These are phyloP conservation scores for Pantherophis alleghaniensis DNA, from an alignment of 2,797 vertebrate genomes.

Conservation along the genomic window DNA sequence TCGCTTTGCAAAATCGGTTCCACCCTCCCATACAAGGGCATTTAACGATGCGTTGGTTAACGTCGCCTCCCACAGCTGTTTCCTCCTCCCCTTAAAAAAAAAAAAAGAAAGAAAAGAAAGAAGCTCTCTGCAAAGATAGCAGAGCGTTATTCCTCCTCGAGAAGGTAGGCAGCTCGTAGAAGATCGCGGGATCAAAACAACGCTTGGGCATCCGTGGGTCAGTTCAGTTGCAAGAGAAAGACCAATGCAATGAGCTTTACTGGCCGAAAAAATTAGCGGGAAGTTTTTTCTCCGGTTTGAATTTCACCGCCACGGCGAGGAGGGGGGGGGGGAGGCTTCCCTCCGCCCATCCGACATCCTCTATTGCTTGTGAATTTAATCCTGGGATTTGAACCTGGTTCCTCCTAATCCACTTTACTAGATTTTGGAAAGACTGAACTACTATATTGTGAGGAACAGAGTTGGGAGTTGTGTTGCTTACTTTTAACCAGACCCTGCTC, in stretches of 20 bases:
- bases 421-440: background rate
- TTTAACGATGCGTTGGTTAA: constrained; percentile 6
- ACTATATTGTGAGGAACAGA: background rate
- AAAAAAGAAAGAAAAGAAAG: background rate
- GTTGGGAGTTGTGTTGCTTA: background rate
- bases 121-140: rapidly evolving
- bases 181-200: background rate
- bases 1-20: constrained; percentile 1
- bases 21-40: background rate
- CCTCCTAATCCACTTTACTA: background rate
- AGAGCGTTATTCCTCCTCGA: background rate
- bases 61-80: constrained; percentile 17
- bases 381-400: background rate
- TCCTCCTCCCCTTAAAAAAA: background rate
- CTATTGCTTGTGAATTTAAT: background rate
- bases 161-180: background rate
- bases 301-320: background rate
- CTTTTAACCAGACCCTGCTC: background rate
- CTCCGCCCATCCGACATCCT: background rate
- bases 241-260: background rate
- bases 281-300: background rate
- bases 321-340: background rate
- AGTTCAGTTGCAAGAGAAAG: background rate
- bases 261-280: background rate
- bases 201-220: background rate